Base-by-base conservation (phyloP, 2,888 invertebrate genomes). In the Lasioglossum lativentre region DNA sequence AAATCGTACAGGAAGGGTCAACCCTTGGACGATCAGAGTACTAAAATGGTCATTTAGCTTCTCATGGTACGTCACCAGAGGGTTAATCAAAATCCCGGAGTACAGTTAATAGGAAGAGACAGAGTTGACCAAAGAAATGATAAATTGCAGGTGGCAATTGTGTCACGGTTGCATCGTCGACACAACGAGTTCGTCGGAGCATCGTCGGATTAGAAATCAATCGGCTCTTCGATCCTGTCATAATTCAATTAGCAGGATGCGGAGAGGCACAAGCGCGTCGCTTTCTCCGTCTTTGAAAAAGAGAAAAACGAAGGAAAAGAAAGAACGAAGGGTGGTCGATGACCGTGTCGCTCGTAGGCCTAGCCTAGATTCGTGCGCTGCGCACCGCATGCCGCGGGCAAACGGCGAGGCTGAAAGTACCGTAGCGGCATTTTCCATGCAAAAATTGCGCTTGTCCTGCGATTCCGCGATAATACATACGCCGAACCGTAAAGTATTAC, bases 401-500 rank as follows among this genome's bases (percentile, higher is more conserved):
- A 91, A 88, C 89, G 90, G 91, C 92, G 92, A 93, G 91, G 92
- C 92, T 91, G 92, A 92, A 93, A 93, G 93, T 93, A 93, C 93
- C 93, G 93, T 93, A 93, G 92, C 90, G 91, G 91, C 90, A 90
- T 92, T 92, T 93, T 93, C 91, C 91, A 90, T 92, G 92, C 91
- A 91, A 93, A 92, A 93, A 93, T 93, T 90, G 89, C 91, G 92
- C 91, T 88, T 91, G 92, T 91, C 91, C 89, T 89, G 91, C 92
- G 92, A 93, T 93, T 91, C 89, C 89, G 89, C 92, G 93, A 93
- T 94, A 93, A 93, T 93, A 92, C 92, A 92, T 91, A 92, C 92
- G 91, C 89, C 92, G 93, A 93, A 93, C 93, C 92, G 94, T 94
- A 93, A 94, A 94, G 94, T 94, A 94, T 94, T 94, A 94, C 94